phyloP scores from a whole-genome alignment of 2,888 invertebrate species.

The Leucophora obtusa region DNA sequence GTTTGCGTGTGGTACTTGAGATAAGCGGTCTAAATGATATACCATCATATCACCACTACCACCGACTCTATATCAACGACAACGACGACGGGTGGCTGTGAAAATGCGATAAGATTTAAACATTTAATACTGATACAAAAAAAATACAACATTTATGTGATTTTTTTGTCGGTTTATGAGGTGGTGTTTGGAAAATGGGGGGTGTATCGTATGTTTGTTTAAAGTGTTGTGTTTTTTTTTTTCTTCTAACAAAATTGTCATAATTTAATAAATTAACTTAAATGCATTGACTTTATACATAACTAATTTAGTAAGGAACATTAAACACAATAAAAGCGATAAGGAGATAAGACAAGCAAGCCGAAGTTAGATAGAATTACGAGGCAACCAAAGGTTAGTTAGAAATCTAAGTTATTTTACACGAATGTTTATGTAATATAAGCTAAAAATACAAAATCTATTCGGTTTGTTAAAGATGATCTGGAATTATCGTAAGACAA shows the following conservation, averaged over 20 bases:
- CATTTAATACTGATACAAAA: constrained; percentile 65
- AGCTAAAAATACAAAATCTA: no score
- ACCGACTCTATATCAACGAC: constrained; percentile 18
- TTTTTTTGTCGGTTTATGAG: constrained; percentile 17
- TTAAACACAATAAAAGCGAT: no score
- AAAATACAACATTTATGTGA: constrained; percentile 55
- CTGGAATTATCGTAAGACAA: no score
- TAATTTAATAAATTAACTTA: constrained; percentile 73
- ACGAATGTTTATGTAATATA: no score
- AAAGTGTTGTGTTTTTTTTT: not conserved
- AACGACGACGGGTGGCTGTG: constrained; percentile 70
- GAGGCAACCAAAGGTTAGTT: not conserved
- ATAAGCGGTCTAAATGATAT: constrained; percentile 56
- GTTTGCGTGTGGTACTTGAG: constrained; percentile 55
- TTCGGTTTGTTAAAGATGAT: no score
- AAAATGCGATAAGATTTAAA: constrained; percentile 75
- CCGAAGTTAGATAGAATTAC: not conserved
- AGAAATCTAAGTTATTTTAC: no score
- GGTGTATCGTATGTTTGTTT: not conserved
- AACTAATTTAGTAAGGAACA: constrained; percentile 12
- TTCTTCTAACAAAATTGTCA: constrained; percentile 33
- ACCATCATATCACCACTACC: constrained; percentile 25
- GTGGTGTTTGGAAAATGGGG: not conserved
- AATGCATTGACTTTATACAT: constrained; percentile 35
- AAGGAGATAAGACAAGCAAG: no score